Evolutionary conservation across 2,113 vertebrate species (phyloP), one percentile per base, ranked within the genome.

Genomic region (Halichoeres trimaculatus): DNA sequence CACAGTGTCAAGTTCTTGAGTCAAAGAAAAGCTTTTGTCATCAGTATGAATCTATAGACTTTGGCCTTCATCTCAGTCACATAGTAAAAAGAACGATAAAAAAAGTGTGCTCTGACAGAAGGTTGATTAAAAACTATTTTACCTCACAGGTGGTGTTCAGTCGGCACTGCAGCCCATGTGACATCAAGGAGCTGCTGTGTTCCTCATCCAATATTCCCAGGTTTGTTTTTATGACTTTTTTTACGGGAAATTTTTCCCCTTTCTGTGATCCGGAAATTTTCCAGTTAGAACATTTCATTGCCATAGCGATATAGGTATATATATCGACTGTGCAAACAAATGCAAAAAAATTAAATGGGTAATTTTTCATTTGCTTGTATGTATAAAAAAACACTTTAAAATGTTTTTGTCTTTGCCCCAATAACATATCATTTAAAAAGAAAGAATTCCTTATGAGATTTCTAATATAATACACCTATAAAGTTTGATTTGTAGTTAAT

Each of bases 101-200:
- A 45, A 7, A 5, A 45, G 24, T 10, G 35, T 12, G 55, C n/a
- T 38, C 24, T 24, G 13, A 0, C 10, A 3, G 4, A 9, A 36
- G n/a, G 9, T 2, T 20, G 47, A 10, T 17, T 45, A 19, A 14
- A 55, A 7, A 11, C 67, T 13, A 53, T 47, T 85, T 72, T 55
- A 43, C 20, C 30, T 65, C 56, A 3, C 85, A 95, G 94, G 93
- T 95, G 87, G 83, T 94, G 45, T 95, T 95, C 78, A 95, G 93
- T 72, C 89, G 85, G 1, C 91, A 94, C 88, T 95, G 94, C 86
- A 94, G 91, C 76, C 91, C 94, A 5, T 93, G 91, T 90, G 94
- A 95, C 80, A 94, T 95, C 83, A 94, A 93, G 82, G 94, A 95
- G 80, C 92, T 95, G 14, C 77, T 95, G 36, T 94, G 93, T 87